Evolutionary conservation across 2,797 vertebrate species (phyloP).

Genomic region (Thalassophryne amazonica): DNA sequence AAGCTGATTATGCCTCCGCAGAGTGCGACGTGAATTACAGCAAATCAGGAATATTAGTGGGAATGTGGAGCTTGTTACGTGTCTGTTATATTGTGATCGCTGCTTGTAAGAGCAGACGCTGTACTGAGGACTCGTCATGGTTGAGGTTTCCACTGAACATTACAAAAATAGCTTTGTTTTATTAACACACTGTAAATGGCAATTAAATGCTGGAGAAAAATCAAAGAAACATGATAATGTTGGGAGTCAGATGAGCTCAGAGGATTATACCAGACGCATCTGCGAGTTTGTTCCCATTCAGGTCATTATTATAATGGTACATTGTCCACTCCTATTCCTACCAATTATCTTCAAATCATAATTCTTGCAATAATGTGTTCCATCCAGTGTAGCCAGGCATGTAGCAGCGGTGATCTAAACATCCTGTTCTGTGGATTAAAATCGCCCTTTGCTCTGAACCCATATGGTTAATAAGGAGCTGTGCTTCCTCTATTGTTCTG

Average conservation of each 20-base stretch:
- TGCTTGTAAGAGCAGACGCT: slow-evolving; percentile 39
- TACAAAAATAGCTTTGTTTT: not conserved
- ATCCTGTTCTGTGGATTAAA: too few relatives aligned
- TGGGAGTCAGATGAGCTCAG: slow-evolving; percentile 13
- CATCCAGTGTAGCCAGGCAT: not conserved
- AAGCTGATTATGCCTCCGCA: slow-evolving; percentile 71
- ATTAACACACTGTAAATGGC: slow-evolving; percentile 15
- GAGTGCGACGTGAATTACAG: slow-evolving; percentile 72
- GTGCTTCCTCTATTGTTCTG: slow-evolving; percentile 62
- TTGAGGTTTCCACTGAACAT: slow-evolving; percentile 10
- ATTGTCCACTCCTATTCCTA: not conserved
- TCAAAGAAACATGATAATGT: not conserved
- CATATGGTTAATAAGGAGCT: slow-evolving; percentile 47
- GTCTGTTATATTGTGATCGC: slow-evolving; percentile 49
- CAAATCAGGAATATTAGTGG: slow-evolving; percentile 61
- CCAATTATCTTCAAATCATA: not conserved
- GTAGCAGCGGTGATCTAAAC: not conserved
- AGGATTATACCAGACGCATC: slow-evolving; percentile 1
- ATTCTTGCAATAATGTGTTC: not conserved
- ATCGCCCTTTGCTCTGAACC: slow-evolving; percentile 8
- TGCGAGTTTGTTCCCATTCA: slow-evolving; percentile 13
- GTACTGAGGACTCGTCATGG: slow-evolving; percentile 10
- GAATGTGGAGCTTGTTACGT: slow-evolving; percentile 25
- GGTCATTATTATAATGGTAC: not conserved
- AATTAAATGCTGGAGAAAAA: not conserved